Conservation (phyloP, 1,140 invertebrate genomes). For the Amyelois transitella region DNA sequence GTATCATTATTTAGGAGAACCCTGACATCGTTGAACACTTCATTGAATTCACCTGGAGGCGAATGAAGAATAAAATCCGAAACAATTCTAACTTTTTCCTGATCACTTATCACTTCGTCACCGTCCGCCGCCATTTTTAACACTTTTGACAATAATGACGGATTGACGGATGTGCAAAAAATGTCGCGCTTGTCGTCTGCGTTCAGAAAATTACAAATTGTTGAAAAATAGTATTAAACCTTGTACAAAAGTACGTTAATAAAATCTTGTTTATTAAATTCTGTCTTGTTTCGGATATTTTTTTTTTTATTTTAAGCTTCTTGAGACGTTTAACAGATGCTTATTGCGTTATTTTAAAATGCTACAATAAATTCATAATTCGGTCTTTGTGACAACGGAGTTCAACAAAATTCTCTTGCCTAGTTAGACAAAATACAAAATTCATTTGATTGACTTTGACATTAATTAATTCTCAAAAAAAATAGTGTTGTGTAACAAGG, state of each 20-base stretch:
- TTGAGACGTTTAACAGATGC: too few relatives aligned
- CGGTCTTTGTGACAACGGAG: too few relatives aligned
- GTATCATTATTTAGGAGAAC: slow-evolving; percentile 96
- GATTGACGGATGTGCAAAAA: slow-evolving; percentile 25
- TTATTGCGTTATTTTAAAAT: too few relatives aligned
- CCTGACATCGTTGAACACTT: slow-evolving; percentile 99
- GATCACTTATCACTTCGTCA: slow-evolving; percentile 88
- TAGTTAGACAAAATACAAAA: too few relatives aligned
- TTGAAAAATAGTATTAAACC: neutral
- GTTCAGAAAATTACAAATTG: slow-evolving; percentile 13
- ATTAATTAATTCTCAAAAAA: neutral
- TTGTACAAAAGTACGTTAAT: too few relatives aligned
- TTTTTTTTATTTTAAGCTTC: too few relatives aligned
- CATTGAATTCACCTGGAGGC: slow-evolving; percentile 99
- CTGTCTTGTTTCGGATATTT: too few relatives aligned
- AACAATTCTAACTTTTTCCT: slow-evolving; percentile 95
- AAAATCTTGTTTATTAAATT: too few relatives aligned
- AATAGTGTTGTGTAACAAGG: slow-evolving; percentile 53
- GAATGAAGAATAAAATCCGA: slow-evolving; percentile 98
- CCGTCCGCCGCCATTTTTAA: slow-evolving; percentile 77
- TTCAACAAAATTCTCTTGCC: too few relatives aligned
- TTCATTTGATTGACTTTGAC: too few relatives aligned
- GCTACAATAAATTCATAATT: too few relatives aligned
- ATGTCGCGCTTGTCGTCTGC: slow-evolving; percentile 11
- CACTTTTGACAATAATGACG: slow-evolving; percentile 67